phyloP scores from a whole-genome alignment of 2,888 invertebrate genomes.

The Macrosoma leucophasiata region DNA sequence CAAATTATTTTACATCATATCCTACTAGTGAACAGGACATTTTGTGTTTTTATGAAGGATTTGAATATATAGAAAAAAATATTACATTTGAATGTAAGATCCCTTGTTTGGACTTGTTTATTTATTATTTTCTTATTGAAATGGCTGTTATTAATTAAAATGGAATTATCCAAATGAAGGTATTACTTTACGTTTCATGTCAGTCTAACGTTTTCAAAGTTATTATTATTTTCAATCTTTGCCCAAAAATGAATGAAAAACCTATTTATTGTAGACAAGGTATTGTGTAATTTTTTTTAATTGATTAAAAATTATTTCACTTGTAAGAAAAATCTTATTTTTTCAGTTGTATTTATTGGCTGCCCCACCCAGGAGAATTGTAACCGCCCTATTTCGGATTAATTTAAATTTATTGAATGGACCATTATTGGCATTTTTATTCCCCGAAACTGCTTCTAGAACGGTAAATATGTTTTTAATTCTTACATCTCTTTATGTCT shows the following conservation, averaged over 20 bases:
- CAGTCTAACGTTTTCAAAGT: constrained; percentile 3
- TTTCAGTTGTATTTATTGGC: constrained; percentile 92
- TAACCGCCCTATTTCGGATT: constrained; percentile 90
- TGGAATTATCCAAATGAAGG: too few relatives aligned
- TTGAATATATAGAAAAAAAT: too few relatives aligned
- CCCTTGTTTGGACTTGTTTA: too few relatives aligned
- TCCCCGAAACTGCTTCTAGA: constrained; percentile 96
- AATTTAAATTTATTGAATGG: constrained; percentile 96
- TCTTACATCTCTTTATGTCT: background rate
- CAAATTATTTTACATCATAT: too few relatives aligned
- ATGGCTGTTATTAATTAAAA: too few relatives aligned
- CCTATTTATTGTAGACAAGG: background rate
- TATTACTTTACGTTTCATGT: too few relatives aligned
- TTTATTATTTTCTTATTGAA: too few relatives aligned
- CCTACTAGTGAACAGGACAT: too few relatives aligned
- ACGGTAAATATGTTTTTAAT: constrained; percentile 73
- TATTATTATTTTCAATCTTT: constrained; percentile 7
- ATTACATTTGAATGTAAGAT: too few relatives aligned
- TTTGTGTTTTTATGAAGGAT: too few relatives aligned
- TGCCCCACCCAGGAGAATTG: constrained; percentile 87
- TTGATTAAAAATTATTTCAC: background rate
- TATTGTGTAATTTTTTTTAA: background rate
- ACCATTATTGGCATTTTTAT: constrained; percentile 92
- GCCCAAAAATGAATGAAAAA: too few relatives aligned
- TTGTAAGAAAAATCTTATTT: constrained; percentile 17